Evolutionary conservation across 2,888 invertebrate genomes (phyloP).

Genomic region (Drosophila melanosoma): DNA sequence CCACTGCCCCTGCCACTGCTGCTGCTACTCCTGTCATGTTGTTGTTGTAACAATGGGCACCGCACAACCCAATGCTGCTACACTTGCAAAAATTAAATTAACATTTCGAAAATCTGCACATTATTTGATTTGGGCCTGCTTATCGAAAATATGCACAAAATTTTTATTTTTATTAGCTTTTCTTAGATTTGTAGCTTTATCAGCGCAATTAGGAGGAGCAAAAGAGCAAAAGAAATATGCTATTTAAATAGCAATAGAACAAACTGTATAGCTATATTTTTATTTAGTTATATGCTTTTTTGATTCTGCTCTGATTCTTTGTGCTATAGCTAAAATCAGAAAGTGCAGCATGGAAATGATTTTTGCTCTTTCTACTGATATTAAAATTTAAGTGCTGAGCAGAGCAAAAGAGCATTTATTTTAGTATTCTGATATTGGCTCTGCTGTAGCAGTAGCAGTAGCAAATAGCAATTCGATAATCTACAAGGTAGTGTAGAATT

Average conservation of each 20-base stretch:
- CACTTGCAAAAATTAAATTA: not conserved
- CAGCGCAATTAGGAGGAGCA: not conserved
- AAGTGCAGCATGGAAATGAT: not conserved
- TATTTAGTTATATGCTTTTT: not conserved
- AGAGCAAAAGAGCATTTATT: not conserved
- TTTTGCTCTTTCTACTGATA: too few relatives aligned
- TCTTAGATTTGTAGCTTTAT: not conserved
- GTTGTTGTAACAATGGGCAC: constrained; percentile 18
- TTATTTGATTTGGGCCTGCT: not conserved
- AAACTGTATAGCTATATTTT: too few relatives aligned
- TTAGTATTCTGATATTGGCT: not conserved
- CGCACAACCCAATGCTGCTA: constrained; percentile 14
- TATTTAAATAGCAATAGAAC: not conserved
- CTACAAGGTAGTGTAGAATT: not conserved
- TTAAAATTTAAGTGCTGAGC: not conserved
- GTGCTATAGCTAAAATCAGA: not conserved
- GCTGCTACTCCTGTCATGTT: constrained; percentile 7
- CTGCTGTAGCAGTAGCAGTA: not conserved
- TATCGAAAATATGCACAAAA: not conserved
- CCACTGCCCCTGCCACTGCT: not conserved
- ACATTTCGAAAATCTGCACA: not conserved
- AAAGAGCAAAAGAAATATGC: not conserved
- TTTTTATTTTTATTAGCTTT: not conserved
- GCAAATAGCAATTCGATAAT: not conserved
- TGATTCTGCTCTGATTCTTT: not conserved